A percentile compares a stretch with the other conserved stretches of the same genome.
Evolutionary conservation across 2,888 invertebrate species (phyloP).

Genomic region (Diplolepis rosae): DNA sequence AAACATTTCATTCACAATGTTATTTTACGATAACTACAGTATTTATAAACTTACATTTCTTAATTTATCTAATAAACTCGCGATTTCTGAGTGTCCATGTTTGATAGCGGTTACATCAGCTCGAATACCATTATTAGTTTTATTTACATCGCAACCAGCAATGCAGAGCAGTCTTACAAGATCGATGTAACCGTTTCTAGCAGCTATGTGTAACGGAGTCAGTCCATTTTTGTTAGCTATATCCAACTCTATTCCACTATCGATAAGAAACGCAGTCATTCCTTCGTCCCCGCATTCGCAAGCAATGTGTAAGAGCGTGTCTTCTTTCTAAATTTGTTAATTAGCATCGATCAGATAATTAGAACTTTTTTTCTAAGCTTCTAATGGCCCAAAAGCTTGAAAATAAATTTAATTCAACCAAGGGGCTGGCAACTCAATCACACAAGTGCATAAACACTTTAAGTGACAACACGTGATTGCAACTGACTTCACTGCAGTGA

Average conservation of each 20-base stretch:
- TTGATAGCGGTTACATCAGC: conserved; percentile 87
- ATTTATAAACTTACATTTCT: conserved; percentile 75
- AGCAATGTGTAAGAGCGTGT: conserved; percentile 79
- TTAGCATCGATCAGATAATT: conserved; percentile 32
- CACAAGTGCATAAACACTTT: too few relatives aligned
- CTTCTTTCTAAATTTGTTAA: conserved; percentile 75
- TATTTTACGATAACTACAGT: background rate
- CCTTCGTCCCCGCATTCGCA: conserved; percentile 71
- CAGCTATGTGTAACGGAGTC: conserved; percentile 83
- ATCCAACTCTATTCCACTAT: conserved; percentile 76
- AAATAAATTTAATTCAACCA: too few relatives aligned
- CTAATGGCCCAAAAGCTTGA: background rate
- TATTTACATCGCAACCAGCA: conserved; percentile 82
- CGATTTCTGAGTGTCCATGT: conserved; percentile 82
- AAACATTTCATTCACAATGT: background rate
- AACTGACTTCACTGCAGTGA: too few relatives aligned
- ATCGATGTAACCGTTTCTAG: conserved; percentile 82
- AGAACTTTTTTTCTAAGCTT: background rate
- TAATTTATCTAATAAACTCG: conserved; percentile 80
- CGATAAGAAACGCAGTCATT: conserved; percentile 68
- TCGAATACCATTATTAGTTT: conserved; percentile 81
- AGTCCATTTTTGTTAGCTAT: conserved; percentile 78
- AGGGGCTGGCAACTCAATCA: too few relatives aligned
- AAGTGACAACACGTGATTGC: too few relatives aligned
- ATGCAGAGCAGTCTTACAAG: conserved; percentile 81